A percentile compares a stretch with the other conserved stretches of the same genome.
Conservation (phyloP, 2,888 invertebrate species). For the Rhamnusium bicolor region DNA sequence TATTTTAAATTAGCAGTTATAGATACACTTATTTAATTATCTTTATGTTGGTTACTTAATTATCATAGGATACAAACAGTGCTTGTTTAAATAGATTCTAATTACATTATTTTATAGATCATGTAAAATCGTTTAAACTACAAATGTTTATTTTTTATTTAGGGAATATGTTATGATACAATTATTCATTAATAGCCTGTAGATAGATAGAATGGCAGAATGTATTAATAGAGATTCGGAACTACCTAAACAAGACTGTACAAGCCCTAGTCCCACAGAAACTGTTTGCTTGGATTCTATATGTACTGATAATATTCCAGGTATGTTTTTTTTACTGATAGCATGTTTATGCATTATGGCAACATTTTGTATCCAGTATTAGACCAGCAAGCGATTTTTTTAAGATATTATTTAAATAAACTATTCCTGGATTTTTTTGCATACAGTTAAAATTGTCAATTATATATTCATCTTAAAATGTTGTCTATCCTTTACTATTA, state of each 20-base stretch:
- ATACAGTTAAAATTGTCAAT: too few relatives aligned
- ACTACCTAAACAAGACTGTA: conserved; percentile 68
- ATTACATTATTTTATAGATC: background rate
- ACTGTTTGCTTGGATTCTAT: conserved; percentile 67
- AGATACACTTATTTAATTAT: background rate
- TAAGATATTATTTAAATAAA: too few relatives aligned
- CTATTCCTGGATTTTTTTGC: too few relatives aligned
- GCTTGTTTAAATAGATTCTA: background rate
- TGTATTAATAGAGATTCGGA: conserved; percentile 63
- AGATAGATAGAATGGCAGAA: conserved; percentile 70
- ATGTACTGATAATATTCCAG: conserved; percentile 63
- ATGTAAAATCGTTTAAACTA: background rate
- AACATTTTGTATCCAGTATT: too few relatives aligned
- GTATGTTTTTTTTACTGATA: conserved; percentile 50
- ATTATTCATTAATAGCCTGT: conserved; percentile 39
- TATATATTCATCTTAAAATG: too few relatives aligned
- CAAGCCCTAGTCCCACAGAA: conserved; percentile 70
- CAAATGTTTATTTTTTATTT: conserved; percentile 20
- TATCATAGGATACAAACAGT: conserved; percentile 1
- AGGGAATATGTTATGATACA: conserved; percentile 28
- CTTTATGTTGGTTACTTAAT: background rate
- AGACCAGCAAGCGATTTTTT: too few relatives aligned
- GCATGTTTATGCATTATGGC: too few relatives aligned
- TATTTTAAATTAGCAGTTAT: background rate
- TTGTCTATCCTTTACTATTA: too few relatives aligned